These are phyloP conservation scores for Lycocorax pyrrhopterus DNA, from an alignment of 2,113 vertebrate genomes.

Conservation along the genomic window DNA sequence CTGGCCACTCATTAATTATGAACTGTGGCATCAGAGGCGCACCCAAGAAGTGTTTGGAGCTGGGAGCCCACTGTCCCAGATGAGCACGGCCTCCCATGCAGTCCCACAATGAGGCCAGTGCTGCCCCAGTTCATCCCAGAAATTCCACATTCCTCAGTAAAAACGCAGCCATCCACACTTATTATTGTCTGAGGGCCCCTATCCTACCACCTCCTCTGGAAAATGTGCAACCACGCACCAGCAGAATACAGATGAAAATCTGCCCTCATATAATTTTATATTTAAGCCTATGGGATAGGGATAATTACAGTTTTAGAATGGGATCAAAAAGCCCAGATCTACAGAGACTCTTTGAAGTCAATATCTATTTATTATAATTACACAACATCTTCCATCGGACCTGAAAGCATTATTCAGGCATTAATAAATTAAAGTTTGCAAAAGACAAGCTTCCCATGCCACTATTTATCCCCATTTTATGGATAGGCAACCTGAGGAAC, in stretches of 20 bases:
- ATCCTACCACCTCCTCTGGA: not conserved
- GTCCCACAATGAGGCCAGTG: accelerated
- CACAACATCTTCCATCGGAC: slow-evolving; percentile 35
- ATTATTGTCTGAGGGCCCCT: not conserved
- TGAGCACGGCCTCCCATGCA: accelerated
- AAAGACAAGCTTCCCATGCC: not conserved
- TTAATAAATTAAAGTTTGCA: slow-evolving; percentile 29
- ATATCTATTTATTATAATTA: slow-evolving; percentile 62
- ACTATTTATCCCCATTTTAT: not conserved
- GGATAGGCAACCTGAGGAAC: not conserved
- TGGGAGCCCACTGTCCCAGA: not conserved
- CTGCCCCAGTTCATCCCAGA: not conserved
- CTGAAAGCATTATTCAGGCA: slow-evolving; percentile 43
- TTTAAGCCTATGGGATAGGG: slow-evolving; percentile 53
- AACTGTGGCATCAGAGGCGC: not conserved
- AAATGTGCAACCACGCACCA: not conserved
- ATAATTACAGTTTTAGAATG: slow-evolving; percentile 56
- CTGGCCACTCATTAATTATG: not conserved
- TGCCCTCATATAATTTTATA: not conserved
- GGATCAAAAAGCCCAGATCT: slow-evolving; percentile 60
- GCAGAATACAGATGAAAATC: slow-evolving; percentile 29
- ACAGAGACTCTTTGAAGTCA: slow-evolving; percentile 57
- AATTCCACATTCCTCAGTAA: not conserved
- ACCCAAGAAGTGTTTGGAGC: not conserved
- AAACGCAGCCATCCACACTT: not conserved